Percentiles rank a stretch among this genome's conserved stretches.
Conservation (phyloP, 2,113 vertebrate species). For the Gopherus evgoodei region DNA sequence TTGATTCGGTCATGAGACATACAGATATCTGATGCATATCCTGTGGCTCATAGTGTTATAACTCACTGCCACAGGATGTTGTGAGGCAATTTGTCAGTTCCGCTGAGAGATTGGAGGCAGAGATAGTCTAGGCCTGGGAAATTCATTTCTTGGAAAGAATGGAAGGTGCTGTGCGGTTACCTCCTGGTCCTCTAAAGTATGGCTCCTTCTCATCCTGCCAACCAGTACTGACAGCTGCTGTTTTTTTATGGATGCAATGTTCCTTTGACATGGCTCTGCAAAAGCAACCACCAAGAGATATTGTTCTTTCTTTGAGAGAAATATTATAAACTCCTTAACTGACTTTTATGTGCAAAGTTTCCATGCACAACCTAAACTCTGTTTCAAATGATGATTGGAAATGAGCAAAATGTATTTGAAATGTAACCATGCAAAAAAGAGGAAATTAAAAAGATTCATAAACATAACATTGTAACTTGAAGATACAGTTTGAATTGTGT, state of each 20-base stretch:
- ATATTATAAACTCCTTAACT: background rate
- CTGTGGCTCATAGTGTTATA: background rate
- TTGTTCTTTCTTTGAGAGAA: background rate
- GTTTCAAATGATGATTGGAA: constrained; percentile 35
- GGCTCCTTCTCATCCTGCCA: background rate
- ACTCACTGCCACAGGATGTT: background rate
- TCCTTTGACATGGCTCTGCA: background rate
- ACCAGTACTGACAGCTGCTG: background rate
- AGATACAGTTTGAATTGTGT: background rate
- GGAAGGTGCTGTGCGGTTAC: background rate
- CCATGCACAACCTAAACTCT: constrained; percentile 24
- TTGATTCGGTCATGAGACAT: background rate
- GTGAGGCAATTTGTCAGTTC: background rate
- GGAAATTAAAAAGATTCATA: constrained; percentile 34
- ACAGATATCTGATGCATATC: background rate
- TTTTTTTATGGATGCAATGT: background rate
- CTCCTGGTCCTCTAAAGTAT: background rate
- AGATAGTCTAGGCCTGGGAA: rapidly evolving
- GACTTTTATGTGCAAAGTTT: background rate
- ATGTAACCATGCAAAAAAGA: constrained; percentile 50
- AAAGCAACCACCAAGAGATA: background rate
- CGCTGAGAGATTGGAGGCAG: background rate
- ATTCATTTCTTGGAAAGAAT: background rate
- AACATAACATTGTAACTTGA: constrained; percentile 33
- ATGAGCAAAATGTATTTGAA: constrained; percentile 48